Evolutionary conservation across 2,888 invertebrate genomes (phyloP).

Genomic region (Clistopyga incitator): DNA sequence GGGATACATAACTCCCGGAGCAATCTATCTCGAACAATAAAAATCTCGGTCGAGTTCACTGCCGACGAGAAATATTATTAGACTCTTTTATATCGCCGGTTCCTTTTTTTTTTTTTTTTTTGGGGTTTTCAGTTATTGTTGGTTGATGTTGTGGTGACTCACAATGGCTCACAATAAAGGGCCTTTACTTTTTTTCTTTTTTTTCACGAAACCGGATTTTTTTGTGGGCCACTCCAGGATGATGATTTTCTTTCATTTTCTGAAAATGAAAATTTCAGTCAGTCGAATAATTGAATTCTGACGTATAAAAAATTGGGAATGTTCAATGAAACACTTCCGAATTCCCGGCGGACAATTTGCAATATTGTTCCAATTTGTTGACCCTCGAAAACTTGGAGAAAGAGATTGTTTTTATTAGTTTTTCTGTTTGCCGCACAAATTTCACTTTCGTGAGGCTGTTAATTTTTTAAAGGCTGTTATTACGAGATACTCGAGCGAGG

Average conservation of each 20-base stretch:
- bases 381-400: background rate
- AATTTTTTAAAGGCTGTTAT: conserved; percentile 8
- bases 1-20: conserved; percentile 14
- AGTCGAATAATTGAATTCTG: no score
- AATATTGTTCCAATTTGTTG: background rate
- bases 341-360: no score
- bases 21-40: conserved; percentile 46
- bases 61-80: conserved; percentile 19
- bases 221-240: no score
- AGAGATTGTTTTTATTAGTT: no score
- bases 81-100: conserved; percentile 1
- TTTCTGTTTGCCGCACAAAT: background rate
- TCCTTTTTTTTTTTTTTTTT: background rate
- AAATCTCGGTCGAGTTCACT: conserved; percentile 6
- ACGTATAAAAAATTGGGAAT: no score
- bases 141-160: no score
- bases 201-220: no score
- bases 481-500: conserved; percentile 13
- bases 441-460: background rate
- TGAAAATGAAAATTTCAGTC: no score
- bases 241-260: no score
- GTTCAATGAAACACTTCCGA: no score
- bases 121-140: background rate
- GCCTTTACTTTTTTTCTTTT: no score
- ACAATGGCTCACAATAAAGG: no score